Percentiles rank a stretch among this genome's conserved stretches.
Conservation (phyloP, 2,888 invertebrate species). For the Brachyptera putata region DNA sequence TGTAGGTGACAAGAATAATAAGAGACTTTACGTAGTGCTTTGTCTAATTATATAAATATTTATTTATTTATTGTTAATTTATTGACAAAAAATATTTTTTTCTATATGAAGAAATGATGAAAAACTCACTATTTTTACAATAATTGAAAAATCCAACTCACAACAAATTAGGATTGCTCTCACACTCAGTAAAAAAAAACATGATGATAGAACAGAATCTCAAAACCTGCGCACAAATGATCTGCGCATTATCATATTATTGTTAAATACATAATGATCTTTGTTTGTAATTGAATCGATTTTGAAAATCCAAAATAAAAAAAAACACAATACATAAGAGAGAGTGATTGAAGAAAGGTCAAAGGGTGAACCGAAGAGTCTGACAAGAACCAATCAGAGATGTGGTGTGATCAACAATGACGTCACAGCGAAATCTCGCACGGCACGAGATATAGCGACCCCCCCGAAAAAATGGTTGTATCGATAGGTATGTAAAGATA, state of each 20-base stretch:
- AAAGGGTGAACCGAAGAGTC: not conserved
- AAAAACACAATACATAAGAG: not conserved
- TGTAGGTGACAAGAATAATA: no score
- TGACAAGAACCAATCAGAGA: not conserved
- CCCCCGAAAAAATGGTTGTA: not conserved
- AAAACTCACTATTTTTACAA: not conserved
- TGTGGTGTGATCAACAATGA: not conserved
- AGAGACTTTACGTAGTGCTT: conserved; percentile 18
- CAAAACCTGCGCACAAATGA: not conserved
- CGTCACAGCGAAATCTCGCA: not conserved
- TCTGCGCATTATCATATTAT: not conserved
- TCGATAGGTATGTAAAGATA: conserved; percentile 12
- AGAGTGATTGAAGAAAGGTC: not conserved
- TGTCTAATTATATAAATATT: conserved; percentile 8
- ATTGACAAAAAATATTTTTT: conserved; percentile 26
- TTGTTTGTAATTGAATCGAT: no score
- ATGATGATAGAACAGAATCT: not conserved
- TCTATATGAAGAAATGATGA: not conserved
- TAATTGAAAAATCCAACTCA: not conserved
- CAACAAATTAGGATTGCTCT: conserved; percentile 18
- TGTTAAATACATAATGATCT: no score
- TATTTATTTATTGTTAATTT: conserved; percentile 30
- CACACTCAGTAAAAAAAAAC: not conserved
- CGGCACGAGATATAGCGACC: not conserved
- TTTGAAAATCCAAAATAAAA: not conserved